Evolutionary conservation across 2,113 vertebrate species (phyloP).

Genomic region (Ctenodactylus gundi): DNA sequence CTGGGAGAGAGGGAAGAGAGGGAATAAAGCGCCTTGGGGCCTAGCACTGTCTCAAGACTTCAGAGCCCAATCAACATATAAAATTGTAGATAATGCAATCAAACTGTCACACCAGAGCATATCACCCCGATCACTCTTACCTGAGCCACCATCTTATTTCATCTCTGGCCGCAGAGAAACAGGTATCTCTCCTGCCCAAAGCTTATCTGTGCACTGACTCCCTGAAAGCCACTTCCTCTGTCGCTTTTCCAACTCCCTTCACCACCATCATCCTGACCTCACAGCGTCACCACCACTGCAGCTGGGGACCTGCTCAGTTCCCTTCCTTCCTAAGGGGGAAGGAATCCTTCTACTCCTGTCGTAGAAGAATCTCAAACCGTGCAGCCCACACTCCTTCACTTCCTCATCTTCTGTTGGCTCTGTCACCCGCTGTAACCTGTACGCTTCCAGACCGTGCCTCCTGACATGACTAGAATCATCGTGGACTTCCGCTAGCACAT

Average conservation of each 20-base stretch:
- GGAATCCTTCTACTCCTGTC: neutral
- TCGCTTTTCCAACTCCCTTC: neutral
- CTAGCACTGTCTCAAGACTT: neutral
- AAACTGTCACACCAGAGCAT: neutral
- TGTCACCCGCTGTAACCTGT: neutral
- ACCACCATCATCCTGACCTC: fast-evolving
- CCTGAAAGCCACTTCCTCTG: neutral
- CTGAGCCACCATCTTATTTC: neutral
- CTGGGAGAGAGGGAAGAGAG: neutral
- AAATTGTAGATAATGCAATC: neutral
- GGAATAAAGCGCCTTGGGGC: neutral
- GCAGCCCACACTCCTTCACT: neutral
- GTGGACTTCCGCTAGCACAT: neutral
- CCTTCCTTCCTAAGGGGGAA: neutral
- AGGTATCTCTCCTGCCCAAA: neutral
- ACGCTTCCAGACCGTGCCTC: neutral
- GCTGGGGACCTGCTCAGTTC: neutral
- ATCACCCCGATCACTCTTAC: neutral
- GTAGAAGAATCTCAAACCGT: neutral
- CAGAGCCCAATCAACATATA: neutral
- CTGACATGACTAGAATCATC: neutral
- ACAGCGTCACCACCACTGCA: neutral
- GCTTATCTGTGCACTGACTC: neutral
- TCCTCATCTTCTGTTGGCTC: neutral
- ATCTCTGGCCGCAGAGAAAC: neutral